Evolutionary conservation across 2,888 invertebrate genomes (phyloP).

Genomic region (Andrena marginata): DNA sequence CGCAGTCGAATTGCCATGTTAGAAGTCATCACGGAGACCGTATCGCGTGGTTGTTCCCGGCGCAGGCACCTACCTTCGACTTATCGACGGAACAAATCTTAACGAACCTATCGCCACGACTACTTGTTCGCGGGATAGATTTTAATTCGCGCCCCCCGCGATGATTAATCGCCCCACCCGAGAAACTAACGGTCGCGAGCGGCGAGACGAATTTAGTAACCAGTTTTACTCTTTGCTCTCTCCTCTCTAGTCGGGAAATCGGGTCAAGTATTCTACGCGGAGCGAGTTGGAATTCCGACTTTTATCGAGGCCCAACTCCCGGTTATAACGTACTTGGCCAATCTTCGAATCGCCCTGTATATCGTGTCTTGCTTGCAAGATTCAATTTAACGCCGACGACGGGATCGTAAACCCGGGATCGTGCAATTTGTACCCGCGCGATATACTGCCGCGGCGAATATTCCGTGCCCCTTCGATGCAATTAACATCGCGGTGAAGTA

Average conservation of each 20-base stretch:
- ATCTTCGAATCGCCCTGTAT: not conserved
- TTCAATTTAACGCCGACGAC: not conserved
- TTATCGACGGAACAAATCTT: not conserved
- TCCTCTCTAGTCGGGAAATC: not conserved
- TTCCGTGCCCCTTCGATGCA: not conserved
- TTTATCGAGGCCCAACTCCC: not conserved
- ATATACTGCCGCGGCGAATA: not conserved
- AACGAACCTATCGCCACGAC: not conserved
- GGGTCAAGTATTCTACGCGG: not conserved
- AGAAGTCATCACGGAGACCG: not conserved
- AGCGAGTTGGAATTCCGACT: not conserved
- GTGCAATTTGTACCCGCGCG: not conserved
- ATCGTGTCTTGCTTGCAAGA: not conserved
- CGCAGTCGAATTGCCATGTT: conserved; percentile 1
- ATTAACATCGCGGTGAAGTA: conserved; percentile 11
- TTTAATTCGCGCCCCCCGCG: not conserved
- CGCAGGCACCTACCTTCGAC: not conserved
- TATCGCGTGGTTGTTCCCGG: conserved; percentile 3
- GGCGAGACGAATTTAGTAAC: not conserved
- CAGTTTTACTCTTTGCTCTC: not conserved
- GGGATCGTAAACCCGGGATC: not conserved
- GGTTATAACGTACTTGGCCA: not conserved
- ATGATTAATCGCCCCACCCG: not conserved
- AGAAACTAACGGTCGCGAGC: not conserved
- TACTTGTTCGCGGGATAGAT: too few relatives aligned